phyloP scores from a whole-genome alignment of 2,113 vertebrate species.

The Irena cyanogastra region DNA sequence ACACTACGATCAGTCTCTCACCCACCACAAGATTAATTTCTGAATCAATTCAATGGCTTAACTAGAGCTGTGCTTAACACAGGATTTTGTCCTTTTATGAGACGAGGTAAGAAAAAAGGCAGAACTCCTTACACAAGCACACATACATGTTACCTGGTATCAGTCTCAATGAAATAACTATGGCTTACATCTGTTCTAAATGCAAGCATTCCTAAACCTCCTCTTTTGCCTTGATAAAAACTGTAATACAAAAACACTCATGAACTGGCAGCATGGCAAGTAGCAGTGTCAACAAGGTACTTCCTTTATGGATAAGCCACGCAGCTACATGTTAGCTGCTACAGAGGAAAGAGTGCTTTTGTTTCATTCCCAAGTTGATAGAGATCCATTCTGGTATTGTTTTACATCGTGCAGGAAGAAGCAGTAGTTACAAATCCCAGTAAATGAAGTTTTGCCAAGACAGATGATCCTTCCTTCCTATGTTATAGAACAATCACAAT shows the following conservation, averaged over 20 bases:
- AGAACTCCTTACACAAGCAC: not conserved
- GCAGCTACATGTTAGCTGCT: not conserved
- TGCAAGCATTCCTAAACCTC: not conserved
- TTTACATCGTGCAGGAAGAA: not conserved
- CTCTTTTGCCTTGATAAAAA: not conserved
- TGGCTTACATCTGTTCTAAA: not conserved
- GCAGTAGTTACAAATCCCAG: not conserved
- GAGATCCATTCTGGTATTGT: not conserved
- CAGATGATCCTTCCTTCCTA: not conserved
- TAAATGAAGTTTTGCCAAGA: not conserved
- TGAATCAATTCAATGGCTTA: not conserved
- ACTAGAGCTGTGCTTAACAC: not conserved
- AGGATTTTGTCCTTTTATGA: not conserved
- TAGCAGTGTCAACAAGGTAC: not conserved
- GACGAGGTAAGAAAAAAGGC: not conserved
- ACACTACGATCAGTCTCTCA: not conserved
- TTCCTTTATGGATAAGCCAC: not conserved
- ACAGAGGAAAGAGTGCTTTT: not conserved
- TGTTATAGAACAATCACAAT: not conserved
- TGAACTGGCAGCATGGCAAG: not conserved
- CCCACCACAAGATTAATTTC: not conserved
- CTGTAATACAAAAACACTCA: not conserved
- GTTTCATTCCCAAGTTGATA: not conserved
- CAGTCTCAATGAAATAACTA: not conserved
- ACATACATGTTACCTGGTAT: not conserved